Base-by-base conservation (phyloP, 1,140 invertebrate genomes). In the Neotoxoptera formosana region DNA sequence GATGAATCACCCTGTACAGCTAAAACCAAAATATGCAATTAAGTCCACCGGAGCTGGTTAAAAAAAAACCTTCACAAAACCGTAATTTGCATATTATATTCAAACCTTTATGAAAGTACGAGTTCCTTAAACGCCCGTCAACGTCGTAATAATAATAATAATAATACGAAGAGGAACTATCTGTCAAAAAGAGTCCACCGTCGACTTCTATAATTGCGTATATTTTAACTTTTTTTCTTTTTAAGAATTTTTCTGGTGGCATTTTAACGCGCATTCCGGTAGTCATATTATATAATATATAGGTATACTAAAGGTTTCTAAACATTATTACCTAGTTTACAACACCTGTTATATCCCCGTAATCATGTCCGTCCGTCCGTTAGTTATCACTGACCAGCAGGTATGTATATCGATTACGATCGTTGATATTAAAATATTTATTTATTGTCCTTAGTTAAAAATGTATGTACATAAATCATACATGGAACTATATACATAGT, bases 181-280 rank as follows among this genome's bases (percentile, higher is more conserved):
- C 21, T 25, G 88, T 56, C 88, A 89, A 56, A 89, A 89, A 51
- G 88, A 30, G 8, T 89, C 9, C 3, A 11, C n/a, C 9, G 34
- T 17, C 4, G 88, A 89, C 88, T 89, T 7, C 21, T 56, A 3
- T 41, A 89, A 89, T 89, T 56, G 51, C 88, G 9, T 53, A 53
- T 89, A 53, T 56, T 89, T 89, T 17, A 56, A 56, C 88, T 56
- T 89, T 53, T 89, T 89, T 89, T 21, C 17, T 89, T 89, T 89
- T 23, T 4, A 56, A 7, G 34, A 25, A 9, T 89, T 89, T 56
- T 56, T 1, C 30, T 6, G 60, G 48, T 48, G n/a, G 23, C 7
- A 53, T 89, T 56, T 56, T 34, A 89, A 56, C 88, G 34, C 48
- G 21, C 11, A 25, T 89, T 4, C 0, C 36, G 36, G 30, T n/a